These are phyloP conservation scores for Lycocerus yunnanus DNA, from an alignment of 2,888 invertebrate species.

Conservation along the genomic window DNA sequence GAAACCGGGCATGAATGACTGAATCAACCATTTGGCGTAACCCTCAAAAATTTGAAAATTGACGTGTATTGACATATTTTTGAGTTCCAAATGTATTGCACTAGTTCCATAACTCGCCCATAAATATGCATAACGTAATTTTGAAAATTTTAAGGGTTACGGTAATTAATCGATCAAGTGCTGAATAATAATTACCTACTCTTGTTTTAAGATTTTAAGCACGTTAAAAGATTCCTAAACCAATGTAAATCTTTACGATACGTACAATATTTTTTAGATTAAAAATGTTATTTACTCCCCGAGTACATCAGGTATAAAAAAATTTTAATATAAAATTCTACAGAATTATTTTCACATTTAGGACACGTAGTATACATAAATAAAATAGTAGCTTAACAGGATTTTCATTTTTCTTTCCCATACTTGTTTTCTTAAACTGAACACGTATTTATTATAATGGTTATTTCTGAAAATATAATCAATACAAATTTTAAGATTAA, in stretches of 20 bases:
- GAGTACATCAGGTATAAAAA: background rate
- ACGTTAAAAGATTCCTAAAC: background rate
- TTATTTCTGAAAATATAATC: background rate
- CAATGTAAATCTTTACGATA: background rate
- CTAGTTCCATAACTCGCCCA: no score
- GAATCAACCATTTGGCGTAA: no score
- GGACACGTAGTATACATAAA: conserved; percentile 26
- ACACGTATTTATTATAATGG: conserved; percentile 13
- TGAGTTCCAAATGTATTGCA: no score
- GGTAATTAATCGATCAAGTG: no score
- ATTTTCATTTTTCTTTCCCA: conserved; percentile 16
- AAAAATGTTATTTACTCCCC: background rate
- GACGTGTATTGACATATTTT: no score
- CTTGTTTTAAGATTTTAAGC: background rate
- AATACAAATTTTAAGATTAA: background rate
- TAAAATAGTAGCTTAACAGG: conserved; percentile 14
- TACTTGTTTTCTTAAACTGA: conserved; percentile 17
- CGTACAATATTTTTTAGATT: background rate
- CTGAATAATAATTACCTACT: no score
- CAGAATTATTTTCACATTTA: conserved; percentile 25
- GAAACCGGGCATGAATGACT: no score
- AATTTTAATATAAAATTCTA: conserved; percentile 6
- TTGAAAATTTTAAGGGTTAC: no score
- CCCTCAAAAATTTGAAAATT: no score
- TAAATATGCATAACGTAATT: no score